These are phyloP conservation scores for Platerodrilus igneus DNA, from an alignment of 2,888 invertebrate species.

Conservation along the genomic window DNA sequence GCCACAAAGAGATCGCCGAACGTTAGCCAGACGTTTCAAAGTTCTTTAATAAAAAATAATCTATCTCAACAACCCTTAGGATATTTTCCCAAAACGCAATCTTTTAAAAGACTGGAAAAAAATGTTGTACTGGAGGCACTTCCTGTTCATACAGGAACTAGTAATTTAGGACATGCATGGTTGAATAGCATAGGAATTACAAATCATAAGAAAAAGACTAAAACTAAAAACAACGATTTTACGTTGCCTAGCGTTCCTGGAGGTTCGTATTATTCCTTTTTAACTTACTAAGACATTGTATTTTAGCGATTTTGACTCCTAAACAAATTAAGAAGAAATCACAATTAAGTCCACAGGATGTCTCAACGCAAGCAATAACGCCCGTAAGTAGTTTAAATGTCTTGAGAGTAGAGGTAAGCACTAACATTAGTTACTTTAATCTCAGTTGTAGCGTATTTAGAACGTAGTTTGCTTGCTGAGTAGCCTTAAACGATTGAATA, in stretches of 20 bases:
- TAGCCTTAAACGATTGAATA: too few species aligned
- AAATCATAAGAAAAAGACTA: conserved; percentile 33
- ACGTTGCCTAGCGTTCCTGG: conserved; percentile 60
- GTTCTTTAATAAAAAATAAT: conserved; percentile 28
- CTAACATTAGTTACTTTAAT: too few species aligned
- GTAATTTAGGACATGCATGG: conserved; percentile 29
- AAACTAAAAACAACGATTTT: conserved; percentile 48
- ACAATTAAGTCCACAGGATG: conserved; percentile 9
- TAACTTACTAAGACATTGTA: too few species aligned
- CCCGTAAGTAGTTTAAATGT: conserved; percentile 14
- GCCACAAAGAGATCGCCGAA: conserved; percentile 39
- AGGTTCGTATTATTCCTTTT: conserved; percentile 44
- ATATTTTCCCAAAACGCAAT: conserved; percentile 35
- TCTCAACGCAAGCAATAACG: conserved; percentile 1
- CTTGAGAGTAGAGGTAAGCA: background rate
- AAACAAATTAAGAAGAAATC: conserved; percentile 4
- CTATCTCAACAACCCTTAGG: conserved; percentile 37
- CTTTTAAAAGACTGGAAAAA: conserved; percentile 39
- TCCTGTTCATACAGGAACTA: conserved; percentile 25
- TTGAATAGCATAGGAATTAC: conserved; percentile 27
- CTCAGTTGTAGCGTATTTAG: too few species aligned
- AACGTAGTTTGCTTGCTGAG: too few species aligned
- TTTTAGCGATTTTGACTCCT: conserved; percentile 8
- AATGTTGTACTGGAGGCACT: conserved; percentile 30
- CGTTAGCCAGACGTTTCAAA: conserved; percentile 34